Percentiles rank a stretch among this genome's conserved stretches.
These are phyloP conservation scores for Panulirus ornatus DNA, from an alignment of 1,140 invertebrate species.

Conservation along the genomic window DNA sequence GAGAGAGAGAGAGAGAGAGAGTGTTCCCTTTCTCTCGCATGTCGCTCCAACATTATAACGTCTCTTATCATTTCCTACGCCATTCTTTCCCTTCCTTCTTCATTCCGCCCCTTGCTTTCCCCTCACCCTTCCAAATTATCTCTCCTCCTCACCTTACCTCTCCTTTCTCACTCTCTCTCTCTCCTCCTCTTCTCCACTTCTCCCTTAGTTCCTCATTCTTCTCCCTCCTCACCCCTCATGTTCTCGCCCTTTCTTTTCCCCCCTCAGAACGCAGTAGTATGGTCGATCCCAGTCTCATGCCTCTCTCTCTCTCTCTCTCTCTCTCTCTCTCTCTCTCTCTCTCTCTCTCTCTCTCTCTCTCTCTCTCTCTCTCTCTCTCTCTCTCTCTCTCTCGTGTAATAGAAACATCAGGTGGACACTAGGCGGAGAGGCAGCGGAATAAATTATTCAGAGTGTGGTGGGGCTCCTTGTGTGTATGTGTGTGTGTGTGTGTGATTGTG, in stretches of 20 bases:
- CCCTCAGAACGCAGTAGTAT: too few relatives aligned
- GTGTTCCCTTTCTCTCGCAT: too few relatives aligned
- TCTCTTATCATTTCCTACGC: neutral
- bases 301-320: conserved; percentile 27
- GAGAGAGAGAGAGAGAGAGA: too few relatives aligned
- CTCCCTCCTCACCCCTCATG: neutral
- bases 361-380: neutral
- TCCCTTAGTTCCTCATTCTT: neutral
- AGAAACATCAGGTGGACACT: neutral
- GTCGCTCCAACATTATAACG: too few relatives aligned
- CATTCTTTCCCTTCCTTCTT: neutral
- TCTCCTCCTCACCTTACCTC: neutral
- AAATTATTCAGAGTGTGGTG: too few relatives aligned
- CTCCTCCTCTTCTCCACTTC: neutral
- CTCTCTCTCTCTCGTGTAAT: neutral
- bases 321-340: conserved; percentile 22
- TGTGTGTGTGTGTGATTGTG: too few relatives aligned
- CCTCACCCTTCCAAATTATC: neutral
- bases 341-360: conserved; percentile 25
- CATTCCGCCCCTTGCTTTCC: neutral
- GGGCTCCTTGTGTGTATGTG: too few relatives aligned
- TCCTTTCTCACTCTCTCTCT: neutral
- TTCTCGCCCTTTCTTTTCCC: neutral
- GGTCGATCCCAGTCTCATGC: too few relatives aligned
- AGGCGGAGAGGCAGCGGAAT: too few relatives aligned